phyloP scores from a whole-genome alignment of 2,888 invertebrate species.

The Euproctis similis region DNA sequence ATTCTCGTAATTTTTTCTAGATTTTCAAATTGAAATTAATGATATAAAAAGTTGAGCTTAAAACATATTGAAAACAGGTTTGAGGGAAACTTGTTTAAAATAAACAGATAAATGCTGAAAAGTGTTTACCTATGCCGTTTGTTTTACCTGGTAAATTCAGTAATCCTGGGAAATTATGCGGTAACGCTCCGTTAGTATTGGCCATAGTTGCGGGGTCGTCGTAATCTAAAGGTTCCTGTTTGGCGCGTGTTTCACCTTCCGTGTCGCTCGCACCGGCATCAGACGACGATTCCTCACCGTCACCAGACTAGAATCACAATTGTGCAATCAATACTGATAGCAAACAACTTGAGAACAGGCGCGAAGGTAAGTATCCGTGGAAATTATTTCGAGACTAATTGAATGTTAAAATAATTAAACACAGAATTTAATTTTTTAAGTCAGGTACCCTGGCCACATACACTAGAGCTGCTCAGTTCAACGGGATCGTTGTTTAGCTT shows the following conservation, averaged over 20 bases:
- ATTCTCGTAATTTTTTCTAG: too few species aligned
- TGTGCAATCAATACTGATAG: too few species aligned
- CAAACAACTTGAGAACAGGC: too few species aligned
- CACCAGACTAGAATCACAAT: slow-evolving; percentile 40
- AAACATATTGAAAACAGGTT: too few species aligned
- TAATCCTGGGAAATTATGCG: slow-evolving; percentile 86
- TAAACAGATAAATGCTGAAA: too few species aligned
- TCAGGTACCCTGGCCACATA: too few species aligned
- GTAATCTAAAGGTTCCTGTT: slow-evolving; percentile 84
- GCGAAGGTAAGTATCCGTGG: too few species aligned
- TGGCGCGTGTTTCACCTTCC: slow-evolving; percentile 78
- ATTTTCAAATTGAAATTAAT: too few species aligned
- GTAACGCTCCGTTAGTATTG: slow-evolving; percentile 78
- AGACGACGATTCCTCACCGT: slow-evolving; percentile 90
- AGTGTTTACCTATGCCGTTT: not conserved
- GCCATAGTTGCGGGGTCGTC: slow-evolving; percentile 80
- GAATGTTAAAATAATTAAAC: not conserved
- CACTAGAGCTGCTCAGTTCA: not conserved
- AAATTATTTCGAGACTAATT: too few species aligned
- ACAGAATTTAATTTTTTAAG: too few species aligned
- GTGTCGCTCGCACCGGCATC: slow-evolving; percentile 86
- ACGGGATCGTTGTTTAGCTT: slow-evolving; percentile 25
- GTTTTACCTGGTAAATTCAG: slow-evolving; percentile 85
- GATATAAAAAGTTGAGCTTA: too few species aligned
- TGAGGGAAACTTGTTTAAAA: too few species aligned